These are phyloP conservation scores for Molossus molossus DNA, from an alignment of 2,797 vertebrate genomes.

Conservation along the genomic window DNA sequence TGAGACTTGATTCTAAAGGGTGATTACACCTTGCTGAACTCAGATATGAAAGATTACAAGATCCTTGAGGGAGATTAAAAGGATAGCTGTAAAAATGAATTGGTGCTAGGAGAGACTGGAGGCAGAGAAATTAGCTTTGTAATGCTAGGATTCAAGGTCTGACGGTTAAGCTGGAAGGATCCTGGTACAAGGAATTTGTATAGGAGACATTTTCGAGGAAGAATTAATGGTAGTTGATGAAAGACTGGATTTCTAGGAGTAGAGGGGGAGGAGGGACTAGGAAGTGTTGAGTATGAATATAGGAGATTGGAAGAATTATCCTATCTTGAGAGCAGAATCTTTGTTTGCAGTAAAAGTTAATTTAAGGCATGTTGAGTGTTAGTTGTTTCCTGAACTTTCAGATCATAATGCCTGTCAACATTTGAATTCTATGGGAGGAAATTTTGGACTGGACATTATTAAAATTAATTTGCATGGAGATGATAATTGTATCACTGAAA, in stretches of 20 bases:
- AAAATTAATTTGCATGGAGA: slow-evolving; percentile 13
- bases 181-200: background rate
- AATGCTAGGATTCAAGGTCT: background rate
- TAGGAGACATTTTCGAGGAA: slow-evolving; percentile 23
- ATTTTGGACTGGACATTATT: background rate
- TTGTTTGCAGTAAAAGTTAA: background rate
- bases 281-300: background rate
- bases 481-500: slow-evolving; percentile 19
- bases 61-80: slow-evolving; percentile 24
- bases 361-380: background rate
- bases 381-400: background rate
- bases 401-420: background rate
- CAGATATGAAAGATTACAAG: background rate
- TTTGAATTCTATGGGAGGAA: background rate
- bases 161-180: background rate
- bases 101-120: background rate
- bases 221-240: background rate
- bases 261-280: background rate
- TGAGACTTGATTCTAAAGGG: background rate
- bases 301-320: background rate
- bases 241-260: background rate
- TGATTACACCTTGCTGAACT: background rate
- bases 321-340: background rate
- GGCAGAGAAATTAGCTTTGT: background rate
- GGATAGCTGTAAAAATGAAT: background rate